Base-by-base conservation (phyloP, 2,113 vertebrate genomes). In the Dipodomys stephensi region DNA sequence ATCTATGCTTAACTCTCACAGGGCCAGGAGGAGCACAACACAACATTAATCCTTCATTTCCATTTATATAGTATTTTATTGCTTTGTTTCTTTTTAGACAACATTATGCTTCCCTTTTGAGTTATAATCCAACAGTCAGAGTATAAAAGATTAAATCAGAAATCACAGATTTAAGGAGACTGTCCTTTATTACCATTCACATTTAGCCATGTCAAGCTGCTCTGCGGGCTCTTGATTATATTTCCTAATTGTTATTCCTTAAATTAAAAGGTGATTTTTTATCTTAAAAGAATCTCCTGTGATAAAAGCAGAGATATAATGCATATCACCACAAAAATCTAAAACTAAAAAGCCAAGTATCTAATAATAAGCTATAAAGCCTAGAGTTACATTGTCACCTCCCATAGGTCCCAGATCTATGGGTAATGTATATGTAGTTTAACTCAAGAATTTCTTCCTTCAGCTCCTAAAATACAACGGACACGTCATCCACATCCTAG, bases 391-490 rank as follows among this genome's bases (percentile, higher is more conserved):
- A 7, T 87, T 77, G 85, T 68, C 28, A 62, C 28, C 27, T 87
- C 15, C 20, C 15, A 20, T 80, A 53, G 4, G 18, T 82, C 87
- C 77, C 78, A 94, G 68, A 90, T 12, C 18, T 19, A 30, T 57
- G 80, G 46, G 22, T 65, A 32, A 82, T 82, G 8, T 64, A 78
- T 93, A 65, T 49, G 16, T 84, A 69, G 49, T 39, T 53, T 78
- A 96, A 96, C 65, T 35, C 22, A 44, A 69, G 16, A 46, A 44
- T 25, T 97, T 97, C 96, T 98, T 95, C 97, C 92, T 97, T 88
- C 93, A 98, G 98, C 93, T 97, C 86, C 98, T 72, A 97, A 95
- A 94, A 97, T 85, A 95, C 97, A 93, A 76, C 78, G 87, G 74
- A 97, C 74, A 81, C 67, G 8, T 1, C 96, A 0, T 65, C 80